Percentiles rank a stretch among this genome's conserved stretches.
Conservation (phyloP, 2,888 invertebrate genomes). For the Branchipolynoe longqiensis region DNA sequence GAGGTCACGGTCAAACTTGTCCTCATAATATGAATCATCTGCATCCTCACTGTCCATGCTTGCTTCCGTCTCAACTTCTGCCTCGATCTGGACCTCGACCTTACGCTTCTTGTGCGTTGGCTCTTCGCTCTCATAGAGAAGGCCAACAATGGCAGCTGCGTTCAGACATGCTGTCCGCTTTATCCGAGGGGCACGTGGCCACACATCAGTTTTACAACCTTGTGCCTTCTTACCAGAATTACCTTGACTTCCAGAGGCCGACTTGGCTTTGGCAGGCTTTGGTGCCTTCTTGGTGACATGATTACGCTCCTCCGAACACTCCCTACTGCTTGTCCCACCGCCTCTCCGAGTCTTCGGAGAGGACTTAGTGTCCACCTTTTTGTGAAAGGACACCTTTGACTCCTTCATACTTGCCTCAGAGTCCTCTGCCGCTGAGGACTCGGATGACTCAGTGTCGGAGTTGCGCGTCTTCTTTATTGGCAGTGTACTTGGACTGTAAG, state of each 20-base stretch:
- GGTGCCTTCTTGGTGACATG: conserved; percentile 21
- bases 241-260: conserved; percentile 24
- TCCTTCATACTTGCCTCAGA: conserved; percentile 7
- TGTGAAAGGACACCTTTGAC: conserved; percentile 27
- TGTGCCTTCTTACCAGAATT: neutral
- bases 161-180: conserved; percentile 68
- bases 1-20: conserved; percentile 22
- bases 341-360: neutral
- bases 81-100: neutral
- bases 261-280: neutral
- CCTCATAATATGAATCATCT: no score
- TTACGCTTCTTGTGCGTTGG: conserved; percentile 52
- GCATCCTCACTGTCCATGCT: conserved; percentile 17
- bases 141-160: conserved; percentile 66
- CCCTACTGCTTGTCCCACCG: conserved; percentile 3
- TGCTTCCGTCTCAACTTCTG: neutral
- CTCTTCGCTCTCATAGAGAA: conserved; percentile 63
- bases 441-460: conserved; percentile 26
- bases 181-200: conserved; percentile 62
- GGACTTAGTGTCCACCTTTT: neutral
- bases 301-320: conserved; percentile 21
- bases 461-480: conserved; percentile 7
- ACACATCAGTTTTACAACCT: neutral
- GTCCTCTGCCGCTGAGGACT: neutral
- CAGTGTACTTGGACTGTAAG: conserved; percentile 24